These are phyloP conservation scores for Urophycis tenuis DNA, from an alignment of 2,797 vertebrate species.

Conservation along the genomic window DNA sequence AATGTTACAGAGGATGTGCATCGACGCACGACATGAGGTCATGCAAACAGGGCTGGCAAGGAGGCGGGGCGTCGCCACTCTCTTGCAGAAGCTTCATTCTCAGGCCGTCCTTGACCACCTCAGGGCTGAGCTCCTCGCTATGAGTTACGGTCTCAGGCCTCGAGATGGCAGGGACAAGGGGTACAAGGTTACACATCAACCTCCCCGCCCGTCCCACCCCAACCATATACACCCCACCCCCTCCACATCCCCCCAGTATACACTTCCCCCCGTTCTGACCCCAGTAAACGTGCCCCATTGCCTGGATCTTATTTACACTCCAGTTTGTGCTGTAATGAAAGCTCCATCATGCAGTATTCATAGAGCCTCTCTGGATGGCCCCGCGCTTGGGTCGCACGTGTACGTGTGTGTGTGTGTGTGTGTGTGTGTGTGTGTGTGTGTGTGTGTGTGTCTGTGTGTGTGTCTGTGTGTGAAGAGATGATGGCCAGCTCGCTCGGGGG, in stretches of 20 bases:
- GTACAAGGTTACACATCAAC: conserved; percentile 65
- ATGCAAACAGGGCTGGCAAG: conserved; percentile 18
- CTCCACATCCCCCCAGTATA: conserved; percentile 12
- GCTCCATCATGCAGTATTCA: conserved; percentile 74
- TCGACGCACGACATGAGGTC: not conserved
- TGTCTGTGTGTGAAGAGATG: conserved; percentile 22
- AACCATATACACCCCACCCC: not conserved
- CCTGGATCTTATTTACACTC: conserved; percentile 71
- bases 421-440: not conserved
- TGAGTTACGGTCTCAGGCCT: conserved; percentile 70
- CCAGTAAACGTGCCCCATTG: conserved; percentile 69
- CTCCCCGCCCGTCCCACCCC: conserved; percentile 36
- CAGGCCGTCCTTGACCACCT: conserved; percentile 62
- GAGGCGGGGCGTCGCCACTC: conserved; percentile 30
- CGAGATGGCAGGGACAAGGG: conserved; percentile 59
- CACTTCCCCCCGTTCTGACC: conserved; percentile 71
- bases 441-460: not conserved
- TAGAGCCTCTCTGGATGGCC: conserved; percentile 57
- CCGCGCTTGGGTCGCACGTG: conserved; percentile 63
- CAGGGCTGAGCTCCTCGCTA: conserved; percentile 52
- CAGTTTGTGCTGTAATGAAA: conserved; percentile 66
- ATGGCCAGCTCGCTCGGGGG: conserved; percentile 53
- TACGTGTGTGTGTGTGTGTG: not conserved
- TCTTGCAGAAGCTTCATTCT: conserved; percentile 47
- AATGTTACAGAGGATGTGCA: not conserved